Base-by-base conservation (phyloP, 2,113 vertebrate species). In the Telmatochromis sp. region DNA sequence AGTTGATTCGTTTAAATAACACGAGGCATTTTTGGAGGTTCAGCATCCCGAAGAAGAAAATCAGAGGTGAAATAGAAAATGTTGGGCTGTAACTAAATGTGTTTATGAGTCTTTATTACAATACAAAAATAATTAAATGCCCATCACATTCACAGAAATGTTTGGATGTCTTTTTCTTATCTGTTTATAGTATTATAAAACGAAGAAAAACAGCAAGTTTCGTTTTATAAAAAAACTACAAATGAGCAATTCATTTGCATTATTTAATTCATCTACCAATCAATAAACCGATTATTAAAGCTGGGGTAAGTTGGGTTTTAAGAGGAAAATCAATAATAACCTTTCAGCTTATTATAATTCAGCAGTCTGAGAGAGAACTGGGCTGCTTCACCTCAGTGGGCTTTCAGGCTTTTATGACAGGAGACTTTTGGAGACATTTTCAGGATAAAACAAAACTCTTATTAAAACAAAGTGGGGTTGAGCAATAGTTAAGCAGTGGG, bases 321-420 rank as follows among this genome's bases (percentile, higher is more conserved):
- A 51, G 17, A 78, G 26, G 15, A 31, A 51, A 78, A 51, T 78
- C 26, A 31, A 78, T 51, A 51, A 78, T 51, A 78, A 78, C 45
- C 45, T 78, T 51, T 51, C 73, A 78, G 45, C 45, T 51, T 4
- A 33, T 78, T 78, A 31, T 78, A 31, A 51, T 78, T 78, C 10
- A 51, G 45, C 19, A n/a, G 45, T 33, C 73, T 78, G 73, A 33
- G 73, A 78, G 73, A 26, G 14, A 50, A 78, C 26, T 78, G 17
- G 73, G 15, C 45, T 33, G 45, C 15, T 78, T 50, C 0, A 33
- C 45, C 26, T 78, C 26, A 78, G 7, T 13, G 26, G 26, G 73
- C 17, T 78, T 78, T 50, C 15, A 78, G 71, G 15, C 21, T 78
- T 51, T 50, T 17, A 31, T 13, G 26, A n/a, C 23, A n/a, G 23